Conservation (phyloP, 2,797 vertebrate species). For the Catamblyrhynchus diadema region DNA sequence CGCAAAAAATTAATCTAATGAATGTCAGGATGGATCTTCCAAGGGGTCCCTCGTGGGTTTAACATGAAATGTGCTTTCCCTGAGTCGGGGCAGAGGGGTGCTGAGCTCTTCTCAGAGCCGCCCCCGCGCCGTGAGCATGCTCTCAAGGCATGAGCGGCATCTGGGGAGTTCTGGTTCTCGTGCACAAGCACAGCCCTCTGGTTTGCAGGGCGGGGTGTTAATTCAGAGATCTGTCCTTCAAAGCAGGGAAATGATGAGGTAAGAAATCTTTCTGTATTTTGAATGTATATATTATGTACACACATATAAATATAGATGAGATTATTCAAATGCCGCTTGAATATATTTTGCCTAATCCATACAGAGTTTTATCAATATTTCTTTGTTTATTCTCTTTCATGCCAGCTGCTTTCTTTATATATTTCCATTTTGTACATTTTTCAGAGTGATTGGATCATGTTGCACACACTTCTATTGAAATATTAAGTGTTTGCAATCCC, state of each 20-base stretch:
- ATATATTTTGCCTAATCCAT: slow-evolving; percentile 75
- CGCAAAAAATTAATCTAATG: background rate
- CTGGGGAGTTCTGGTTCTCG: background rate
- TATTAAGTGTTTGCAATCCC: slow-evolving; percentile 75
- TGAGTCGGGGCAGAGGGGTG: background rate
- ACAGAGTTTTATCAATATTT: slow-evolving; percentile 74
- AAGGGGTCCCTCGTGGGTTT: background rate
- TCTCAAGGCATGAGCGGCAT: background rate
- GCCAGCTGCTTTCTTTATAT: slow-evolving; percentile 73
- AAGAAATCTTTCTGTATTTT: slow-evolving; percentile 60
- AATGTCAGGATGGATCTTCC: background rate
- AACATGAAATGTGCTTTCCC: background rate
- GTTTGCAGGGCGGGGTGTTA: slow-evolving; percentile 5
- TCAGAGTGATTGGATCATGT: slow-evolving; percentile 77
- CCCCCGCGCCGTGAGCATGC: accelerated
- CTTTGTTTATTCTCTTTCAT: slow-evolving; percentile 74
- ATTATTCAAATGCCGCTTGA: slow-evolving; percentile 74
- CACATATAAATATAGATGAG: slow-evolving; percentile 64
- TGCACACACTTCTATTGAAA: slow-evolving; percentile 74
- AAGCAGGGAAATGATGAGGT: slow-evolving; percentile 43
- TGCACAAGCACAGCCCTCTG: background rate
- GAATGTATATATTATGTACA: slow-evolving; percentile 34
- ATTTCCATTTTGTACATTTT: slow-evolving; percentile 77
- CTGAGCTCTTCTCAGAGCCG: background rate
- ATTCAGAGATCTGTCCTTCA: slow-evolving; percentile 45